Evolutionary conservation across 1,140 invertebrate species (phyloP).

Genomic region (Acromyrmex charruanus): DNA sequence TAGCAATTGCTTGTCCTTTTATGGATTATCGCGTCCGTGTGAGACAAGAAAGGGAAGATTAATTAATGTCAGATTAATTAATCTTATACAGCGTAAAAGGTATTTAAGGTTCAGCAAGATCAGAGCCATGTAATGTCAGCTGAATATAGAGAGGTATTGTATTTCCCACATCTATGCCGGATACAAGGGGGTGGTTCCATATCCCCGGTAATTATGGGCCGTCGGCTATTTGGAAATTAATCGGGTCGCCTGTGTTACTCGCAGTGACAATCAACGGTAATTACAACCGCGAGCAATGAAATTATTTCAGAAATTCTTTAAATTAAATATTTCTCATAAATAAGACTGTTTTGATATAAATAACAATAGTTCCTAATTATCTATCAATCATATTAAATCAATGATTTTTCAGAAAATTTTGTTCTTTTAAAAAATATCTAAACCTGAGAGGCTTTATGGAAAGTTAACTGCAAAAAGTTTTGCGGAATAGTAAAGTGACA

Average conservation of each 20-base stretch:
- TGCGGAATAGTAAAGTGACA: neutral
- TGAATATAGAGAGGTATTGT: neutral
- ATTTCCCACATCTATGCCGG: slow-evolving; percentile 20
- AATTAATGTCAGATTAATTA: slow-evolving; percentile 35
- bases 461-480: neutral
- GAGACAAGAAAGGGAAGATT: neutral
- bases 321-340: neutral
- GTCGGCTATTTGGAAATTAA: slow-evolving; percentile 52
- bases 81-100: slow-evolving; percentile 5
- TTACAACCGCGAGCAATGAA: neutral
- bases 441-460: neutral
- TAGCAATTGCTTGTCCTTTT: neutral
- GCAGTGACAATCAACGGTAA: slow-evolving; percentile 31
- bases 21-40: neutral
- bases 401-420: neutral
- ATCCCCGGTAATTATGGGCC: slow-evolving; percentile 20
- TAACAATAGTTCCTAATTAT: neutral
- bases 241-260: slow-evolving; percentile 27
- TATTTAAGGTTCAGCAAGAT: neutral
- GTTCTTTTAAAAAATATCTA: neutral
- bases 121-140: neutral
- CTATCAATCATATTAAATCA: neutral
- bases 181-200: slow-evolving; percentile 9
- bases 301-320: neutral
- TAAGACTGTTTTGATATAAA: neutral